These are phyloP conservation scores for Neosilurus hyrtlii DNA, from an alignment of 2,797 vertebrate genomes.

Conservation along the genomic window DNA sequence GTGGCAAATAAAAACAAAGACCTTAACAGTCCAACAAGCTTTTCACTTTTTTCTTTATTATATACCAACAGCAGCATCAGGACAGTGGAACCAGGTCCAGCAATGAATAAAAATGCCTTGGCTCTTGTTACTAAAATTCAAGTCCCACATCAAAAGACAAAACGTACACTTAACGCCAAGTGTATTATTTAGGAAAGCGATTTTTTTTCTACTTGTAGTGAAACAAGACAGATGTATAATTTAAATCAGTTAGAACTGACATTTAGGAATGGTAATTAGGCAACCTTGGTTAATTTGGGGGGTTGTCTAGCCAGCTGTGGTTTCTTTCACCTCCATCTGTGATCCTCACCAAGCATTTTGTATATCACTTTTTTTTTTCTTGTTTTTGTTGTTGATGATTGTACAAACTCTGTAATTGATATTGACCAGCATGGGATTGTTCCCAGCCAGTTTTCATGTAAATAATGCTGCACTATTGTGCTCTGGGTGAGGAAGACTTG, in stretches of 20 bases:
- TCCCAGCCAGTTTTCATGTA: background rate
- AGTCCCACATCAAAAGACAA: background rate
- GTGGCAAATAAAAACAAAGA: background rate
- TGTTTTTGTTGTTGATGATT: background rate
- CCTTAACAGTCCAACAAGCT: background rate
- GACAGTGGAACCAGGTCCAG: background rate
- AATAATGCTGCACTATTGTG: background rate
- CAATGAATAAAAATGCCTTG: background rate
- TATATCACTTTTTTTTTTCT: background rate
- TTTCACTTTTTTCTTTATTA: background rate
- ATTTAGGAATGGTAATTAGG: constrained; percentile 5
- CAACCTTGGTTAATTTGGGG: constrained; percentile 9
- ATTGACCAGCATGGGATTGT: background rate
- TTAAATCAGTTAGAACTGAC: background rate
- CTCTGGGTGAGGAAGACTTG: background rate
- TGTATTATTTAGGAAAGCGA: background rate
- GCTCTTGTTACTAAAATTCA: background rate
- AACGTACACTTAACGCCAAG: background rate
- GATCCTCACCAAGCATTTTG: background rate
- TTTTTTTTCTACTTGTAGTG: background rate
- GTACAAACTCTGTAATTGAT: background rate
- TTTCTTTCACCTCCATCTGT: constrained; percentile 4
- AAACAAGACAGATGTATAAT: background rate
- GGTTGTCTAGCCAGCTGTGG: constrained; percentile 1
- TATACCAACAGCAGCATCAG: background rate